Evolutionary conservation across 2,797 vertebrate genomes (phyloP), one percentile per base, ranked within the genome.

Genomic region (Spinus pinus): DNA sequence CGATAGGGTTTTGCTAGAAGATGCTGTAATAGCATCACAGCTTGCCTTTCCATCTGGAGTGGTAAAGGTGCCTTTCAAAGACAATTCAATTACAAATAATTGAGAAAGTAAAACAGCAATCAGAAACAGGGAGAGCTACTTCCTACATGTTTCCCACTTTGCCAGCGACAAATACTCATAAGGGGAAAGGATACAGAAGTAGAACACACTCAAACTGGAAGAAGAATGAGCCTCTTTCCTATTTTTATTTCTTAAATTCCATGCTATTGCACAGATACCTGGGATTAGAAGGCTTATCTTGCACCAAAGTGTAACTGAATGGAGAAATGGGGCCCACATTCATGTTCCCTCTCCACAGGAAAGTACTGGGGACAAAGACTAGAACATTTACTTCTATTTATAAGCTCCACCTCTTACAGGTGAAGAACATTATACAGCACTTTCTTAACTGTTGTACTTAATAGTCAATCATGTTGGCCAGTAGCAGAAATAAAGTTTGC

Each of bases 31-130:
- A 81, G 39, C 50, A 88, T 54, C 80, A 91, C 65, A 88, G 88
- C 61, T 94, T 94, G 87, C 28, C 58, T 87, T 94, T 79, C 90
- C 90, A 94, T 91, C 75, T 93, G 91, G 82, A 93, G 69, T 28
- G 18, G 51, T 37, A 88, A 60, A 54, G 28, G 20, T 75, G 39
- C 21, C 35, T 89, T 86, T 88, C 81, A 83, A 92, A 78, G 61
- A 78, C 53, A 88, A 74, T 9, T 83, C 42, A 61, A 64, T 53
- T 53, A 39, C 53, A 86, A 77, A 53, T 51, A 72, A 42, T 6
- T 20, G 27, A 90, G 57, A 94, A 91, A 77, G n/a, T 70, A 82
- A 74, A 89, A 77, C 21, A 87, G 27, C 24, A 46, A 46, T 33
- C 11, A 57, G 79, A 79, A 88, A 46, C 16, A 71, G 57, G 7